Evolutionary conservation across 2,888 invertebrate species (phyloP).

Genomic region (Helobdella robusta): DNA sequence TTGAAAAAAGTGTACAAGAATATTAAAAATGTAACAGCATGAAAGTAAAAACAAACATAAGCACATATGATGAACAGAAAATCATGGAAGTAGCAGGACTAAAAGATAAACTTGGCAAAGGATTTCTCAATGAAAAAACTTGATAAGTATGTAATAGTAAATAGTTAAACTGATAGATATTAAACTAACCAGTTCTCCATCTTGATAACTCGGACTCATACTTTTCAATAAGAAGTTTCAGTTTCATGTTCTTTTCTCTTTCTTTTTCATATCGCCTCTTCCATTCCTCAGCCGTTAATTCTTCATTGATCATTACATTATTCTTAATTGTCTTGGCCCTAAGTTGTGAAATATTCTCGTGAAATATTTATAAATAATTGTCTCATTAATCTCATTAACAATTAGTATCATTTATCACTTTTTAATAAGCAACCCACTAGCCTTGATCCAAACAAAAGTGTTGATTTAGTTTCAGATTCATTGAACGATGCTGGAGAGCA

Average conservation of each 20-base stretch:
- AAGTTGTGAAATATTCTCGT: not conserved
- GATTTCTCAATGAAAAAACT: no score
- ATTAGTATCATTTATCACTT: no score
- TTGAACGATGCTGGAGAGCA: constrained; percentile 98
- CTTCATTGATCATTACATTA: constrained; percentile 95
- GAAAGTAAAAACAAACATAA: no score
- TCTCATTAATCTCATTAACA: not conserved
- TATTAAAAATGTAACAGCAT: no score
- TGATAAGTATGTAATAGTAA: no score
- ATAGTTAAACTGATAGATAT: not conserved
- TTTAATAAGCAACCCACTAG: constrained; percentile 48
- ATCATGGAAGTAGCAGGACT: no score
- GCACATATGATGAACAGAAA: no score
- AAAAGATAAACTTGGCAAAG: no score
- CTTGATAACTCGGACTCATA: constrained; percentile 76
- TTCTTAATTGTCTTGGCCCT: constrained; percentile 99
- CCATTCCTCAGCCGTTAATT: constrained; percentile 99
- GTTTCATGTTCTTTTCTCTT: constrained; percentile 81
- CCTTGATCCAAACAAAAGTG: constrained; percentile 92
- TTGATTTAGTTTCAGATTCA: constrained; percentile 96
- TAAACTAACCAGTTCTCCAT: constrained; percentile 69
- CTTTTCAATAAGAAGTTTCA: constrained; percentile 61
- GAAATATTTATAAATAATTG: not conserved
- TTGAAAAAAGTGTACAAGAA: no score
- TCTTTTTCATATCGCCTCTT: constrained; percentile 95